These are phyloP conservation scores for Macropodus opercularis DNA, from an alignment of 2,797 vertebrate species.

Conservation along the genomic window DNA sequence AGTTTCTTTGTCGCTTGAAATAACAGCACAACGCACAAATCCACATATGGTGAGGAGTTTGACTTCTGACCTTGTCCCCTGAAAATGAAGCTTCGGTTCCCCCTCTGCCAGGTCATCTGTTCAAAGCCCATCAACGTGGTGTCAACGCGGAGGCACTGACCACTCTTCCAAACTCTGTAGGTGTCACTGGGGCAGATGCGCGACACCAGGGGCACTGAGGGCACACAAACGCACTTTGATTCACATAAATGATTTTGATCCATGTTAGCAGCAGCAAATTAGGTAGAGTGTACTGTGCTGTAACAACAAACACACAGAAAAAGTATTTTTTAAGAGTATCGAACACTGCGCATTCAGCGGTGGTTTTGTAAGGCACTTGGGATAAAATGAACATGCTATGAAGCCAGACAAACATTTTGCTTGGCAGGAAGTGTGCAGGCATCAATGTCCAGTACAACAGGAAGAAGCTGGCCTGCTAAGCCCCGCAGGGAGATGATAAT, in stretches of 20 bases:
- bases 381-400: constrained; percentile 20
- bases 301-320: background rate
- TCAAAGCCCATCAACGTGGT: constrained; percentile 96
- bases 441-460: constrained; percentile 25
- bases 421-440: constrained; percentile 18
- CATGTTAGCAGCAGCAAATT: background rate
- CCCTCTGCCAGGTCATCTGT: constrained; percentile 99
- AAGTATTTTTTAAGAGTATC: background rate
- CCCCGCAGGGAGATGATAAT: constrained; percentile 42
- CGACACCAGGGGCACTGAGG: constrained; percentile 93
- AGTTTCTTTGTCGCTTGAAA: too few species aligned
- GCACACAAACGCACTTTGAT: constrained; percentile 11
- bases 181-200: constrained; percentile 98
- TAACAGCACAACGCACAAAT: background rate
- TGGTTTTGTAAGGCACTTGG: constrained; percentile 17
- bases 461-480: constrained; percentile 27
- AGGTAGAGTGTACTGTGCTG: background rate
- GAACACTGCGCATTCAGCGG: background rate
- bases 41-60: background rate
- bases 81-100: constrained; percentile 97
- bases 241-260: background rate
- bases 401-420: background rate
- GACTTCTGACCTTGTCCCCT: constrained; percentile 89
- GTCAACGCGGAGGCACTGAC: constrained; percentile 95
- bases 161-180: constrained; percentile 97